Percentiles rank a stretch among this genome's conserved stretches.
Conservation (phyloP, 2,113 vertebrate species). For the Hyperopisus bebe region DNA sequence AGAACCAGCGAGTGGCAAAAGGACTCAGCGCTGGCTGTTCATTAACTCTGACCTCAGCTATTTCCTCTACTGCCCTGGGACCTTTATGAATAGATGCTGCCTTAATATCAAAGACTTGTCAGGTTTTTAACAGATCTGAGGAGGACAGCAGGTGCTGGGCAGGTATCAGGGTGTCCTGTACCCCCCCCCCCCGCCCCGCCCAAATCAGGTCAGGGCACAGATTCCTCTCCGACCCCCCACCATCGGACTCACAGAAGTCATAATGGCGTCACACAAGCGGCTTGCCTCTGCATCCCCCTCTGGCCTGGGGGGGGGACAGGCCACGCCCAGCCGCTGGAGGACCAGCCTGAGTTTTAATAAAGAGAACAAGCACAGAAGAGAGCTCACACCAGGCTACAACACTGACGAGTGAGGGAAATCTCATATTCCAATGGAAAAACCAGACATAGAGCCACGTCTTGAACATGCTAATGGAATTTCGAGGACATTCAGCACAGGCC, state of each 20-base stretch:
- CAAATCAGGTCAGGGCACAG: neutral
- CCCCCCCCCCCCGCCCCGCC: too few species aligned
- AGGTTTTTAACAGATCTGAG: neutral
- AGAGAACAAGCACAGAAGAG: neutral
- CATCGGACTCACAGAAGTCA: conserved; percentile 56
- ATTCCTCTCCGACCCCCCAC: neutral
- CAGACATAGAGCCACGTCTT: neutral
- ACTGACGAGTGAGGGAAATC: neutral
- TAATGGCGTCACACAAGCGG: conserved; percentile 45
- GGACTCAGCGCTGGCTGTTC: neutral
- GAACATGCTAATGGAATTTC: neutral
- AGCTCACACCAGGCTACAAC: neutral
- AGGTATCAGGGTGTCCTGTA: neutral
- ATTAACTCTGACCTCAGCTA: neutral
- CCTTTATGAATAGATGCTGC: neutral
- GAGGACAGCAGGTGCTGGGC: neutral
- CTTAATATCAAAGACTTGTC: neutral
- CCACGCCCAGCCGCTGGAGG: conserved; percentile 55
- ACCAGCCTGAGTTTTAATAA: conserved; percentile 41
- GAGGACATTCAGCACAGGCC: neutral
- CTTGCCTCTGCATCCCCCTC: conserved; percentile 53
- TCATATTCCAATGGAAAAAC: neutral
- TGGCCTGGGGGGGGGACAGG: conserved; percentile 44
- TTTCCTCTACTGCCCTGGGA: neutral
- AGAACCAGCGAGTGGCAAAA: neutral